Conservation (phyloP, 2,888 invertebrate genomes). For the Ophioninae sp. region DNA sequence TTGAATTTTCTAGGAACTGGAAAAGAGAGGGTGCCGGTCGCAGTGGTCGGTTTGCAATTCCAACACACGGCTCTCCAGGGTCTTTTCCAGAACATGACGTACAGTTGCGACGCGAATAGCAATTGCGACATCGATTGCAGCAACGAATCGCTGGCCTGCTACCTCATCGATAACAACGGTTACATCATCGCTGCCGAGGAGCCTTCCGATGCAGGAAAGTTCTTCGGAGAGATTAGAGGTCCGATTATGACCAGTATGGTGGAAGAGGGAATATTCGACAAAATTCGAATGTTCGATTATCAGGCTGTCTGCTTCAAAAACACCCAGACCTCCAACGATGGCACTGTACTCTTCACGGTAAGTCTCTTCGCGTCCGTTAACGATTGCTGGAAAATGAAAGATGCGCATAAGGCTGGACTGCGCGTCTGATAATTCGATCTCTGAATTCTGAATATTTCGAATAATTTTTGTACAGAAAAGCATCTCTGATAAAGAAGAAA, state of each 20-base stretch:
- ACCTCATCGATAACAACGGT: constrained; percentile 94
- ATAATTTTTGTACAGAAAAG: not conserved
- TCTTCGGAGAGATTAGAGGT: constrained; percentile 92
- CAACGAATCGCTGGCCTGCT: constrained; percentile 89
- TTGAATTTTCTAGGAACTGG: constrained; percentile 69
- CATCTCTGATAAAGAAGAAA: not conserved
- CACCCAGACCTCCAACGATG: constrained; percentile 85
- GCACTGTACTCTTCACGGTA: constrained; percentile 85
- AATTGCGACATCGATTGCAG: constrained; percentile 83
- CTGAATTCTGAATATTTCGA: too few relatives aligned
- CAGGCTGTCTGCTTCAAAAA: constrained; percentile 93
- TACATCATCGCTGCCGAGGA: constrained; percentile 88
- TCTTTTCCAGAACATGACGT: constrained; percentile 91
- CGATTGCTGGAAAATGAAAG: not conserved
- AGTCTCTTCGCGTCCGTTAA: constrained; percentile 67
- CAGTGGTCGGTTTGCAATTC: constrained; percentile 89
- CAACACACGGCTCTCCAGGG: constrained; percentile 89
- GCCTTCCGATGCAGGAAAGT: constrained; percentile 88
- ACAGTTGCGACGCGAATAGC: constrained; percentile 79
- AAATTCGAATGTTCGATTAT: constrained; percentile 91
- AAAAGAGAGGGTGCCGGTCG: constrained; percentile 81
- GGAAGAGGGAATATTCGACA: constrained; percentile 88
- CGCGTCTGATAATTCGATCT: too few relatives aligned
- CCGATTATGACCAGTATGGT: constrained; percentile 89
- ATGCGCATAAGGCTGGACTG: too few relatives aligned